Evolutionary conservation across 1,140 invertebrate genomes (phyloP).

Genomic region (Heliconius nattereri): DNA sequence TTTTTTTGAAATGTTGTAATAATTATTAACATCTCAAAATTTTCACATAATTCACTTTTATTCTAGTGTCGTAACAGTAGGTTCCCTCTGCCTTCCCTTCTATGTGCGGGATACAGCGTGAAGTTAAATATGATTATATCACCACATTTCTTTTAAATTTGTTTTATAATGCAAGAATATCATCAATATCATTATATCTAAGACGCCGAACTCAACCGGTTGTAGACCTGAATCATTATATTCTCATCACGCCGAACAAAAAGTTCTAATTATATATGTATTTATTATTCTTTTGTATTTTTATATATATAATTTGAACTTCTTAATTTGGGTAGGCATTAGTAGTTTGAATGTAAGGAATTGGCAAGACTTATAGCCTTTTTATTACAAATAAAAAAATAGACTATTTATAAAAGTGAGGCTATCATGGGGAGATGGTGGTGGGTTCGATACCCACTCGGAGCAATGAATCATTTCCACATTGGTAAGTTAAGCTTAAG

Average conservation of each 20-base stretch:
- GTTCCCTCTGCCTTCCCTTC: too few species aligned
- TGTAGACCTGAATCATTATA: constrained; percentile 40
- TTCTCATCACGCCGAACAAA: constrained; percentile 47
- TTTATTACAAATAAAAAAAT: too few species aligned
- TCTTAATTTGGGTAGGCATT: constrained; percentile 4
- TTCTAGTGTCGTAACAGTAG: too few species aligned
- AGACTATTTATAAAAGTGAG: too few species aligned
- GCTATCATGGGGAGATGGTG: too few species aligned
- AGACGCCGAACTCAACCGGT: constrained; percentile 30
- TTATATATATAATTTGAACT: constrained; percentile 3
- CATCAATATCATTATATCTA: not conserved
- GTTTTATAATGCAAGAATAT: constrained; percentile 14
- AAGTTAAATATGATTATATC: not conserved
- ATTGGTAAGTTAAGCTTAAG: too few species aligned
- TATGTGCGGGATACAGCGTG: not conserved
- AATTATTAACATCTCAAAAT: too few species aligned
- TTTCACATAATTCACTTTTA: too few species aligned
- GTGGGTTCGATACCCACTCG: too few species aligned
- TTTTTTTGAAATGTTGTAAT: too few species aligned
- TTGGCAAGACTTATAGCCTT: not conserved
- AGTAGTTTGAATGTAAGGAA: not conserved
- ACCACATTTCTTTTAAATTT: not conserved
- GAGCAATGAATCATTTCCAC: too few species aligned
- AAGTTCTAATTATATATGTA: constrained; percentile 39
- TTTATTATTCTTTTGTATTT: constrained; percentile 35